phyloP scores from a whole-genome alignment of 2,113 vertebrate genomes.

The Dromiciops gliroides region DNA sequence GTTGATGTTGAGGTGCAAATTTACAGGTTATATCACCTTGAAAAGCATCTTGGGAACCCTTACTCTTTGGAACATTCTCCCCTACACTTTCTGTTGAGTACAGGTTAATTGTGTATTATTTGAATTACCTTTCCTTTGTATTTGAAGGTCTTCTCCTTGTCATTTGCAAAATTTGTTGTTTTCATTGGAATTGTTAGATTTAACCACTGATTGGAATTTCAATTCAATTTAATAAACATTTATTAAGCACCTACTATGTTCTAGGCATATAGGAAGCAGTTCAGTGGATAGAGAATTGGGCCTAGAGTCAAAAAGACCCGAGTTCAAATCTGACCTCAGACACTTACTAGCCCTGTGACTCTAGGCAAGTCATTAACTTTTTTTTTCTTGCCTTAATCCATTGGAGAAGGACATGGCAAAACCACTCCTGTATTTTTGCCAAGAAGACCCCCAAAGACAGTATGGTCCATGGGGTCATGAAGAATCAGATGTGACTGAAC shows the following conservation, averaged over 20 bases:
- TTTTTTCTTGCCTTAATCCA: not conserved
- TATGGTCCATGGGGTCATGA: not conserved
- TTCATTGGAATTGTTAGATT: not conserved
- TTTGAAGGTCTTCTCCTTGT: not conserved
- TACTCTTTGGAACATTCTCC: not conserved
- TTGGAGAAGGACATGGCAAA: not conserved
- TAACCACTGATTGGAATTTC: not conserved
- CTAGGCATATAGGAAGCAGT: not conserved
- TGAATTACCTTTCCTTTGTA: not conserved
- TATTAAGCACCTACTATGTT: not conserved
- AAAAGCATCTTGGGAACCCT: not conserved
- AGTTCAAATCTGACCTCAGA: not conserved
- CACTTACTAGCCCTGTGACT: not conserved
- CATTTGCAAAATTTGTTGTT: not conserved
- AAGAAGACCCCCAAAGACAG: not conserved
- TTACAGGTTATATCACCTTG: not conserved
- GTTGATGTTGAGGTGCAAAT: not conserved
- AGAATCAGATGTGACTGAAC: not conserved
- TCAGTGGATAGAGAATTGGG: not conserved
- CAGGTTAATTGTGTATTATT: not conserved
- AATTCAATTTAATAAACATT: not conserved
- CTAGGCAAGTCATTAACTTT: not conserved
- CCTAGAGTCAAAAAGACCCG: not conserved
- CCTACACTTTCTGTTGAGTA: not conserved
- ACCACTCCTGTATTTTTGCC: not conserved